phyloP scores from a whole-genome alignment of 2,113 vertebrate species.

The Meleagris gallopavo region DNA sequence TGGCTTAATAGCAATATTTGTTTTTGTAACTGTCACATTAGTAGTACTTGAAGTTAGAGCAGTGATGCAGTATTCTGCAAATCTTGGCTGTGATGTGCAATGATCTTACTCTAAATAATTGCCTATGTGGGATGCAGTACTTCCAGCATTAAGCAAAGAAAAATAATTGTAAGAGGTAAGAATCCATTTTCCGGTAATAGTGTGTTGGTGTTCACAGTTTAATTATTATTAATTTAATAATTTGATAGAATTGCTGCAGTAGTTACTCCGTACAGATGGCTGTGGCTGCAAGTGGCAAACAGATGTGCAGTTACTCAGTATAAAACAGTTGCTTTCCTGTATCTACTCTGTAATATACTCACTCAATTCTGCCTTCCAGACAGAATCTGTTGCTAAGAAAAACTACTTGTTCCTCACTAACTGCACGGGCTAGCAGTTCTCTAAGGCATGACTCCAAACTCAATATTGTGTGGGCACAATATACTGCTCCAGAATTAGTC shows the following conservation, averaged over 20 bases:
- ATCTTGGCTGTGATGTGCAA: not conserved
- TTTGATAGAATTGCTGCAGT: not conserved
- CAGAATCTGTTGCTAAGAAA: not conserved
- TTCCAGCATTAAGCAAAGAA: not conserved
- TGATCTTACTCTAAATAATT: not conserved
- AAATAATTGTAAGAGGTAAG: not conserved
- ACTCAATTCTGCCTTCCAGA: not conserved
- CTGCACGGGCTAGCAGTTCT: not conserved
- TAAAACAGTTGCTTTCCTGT: not conserved
- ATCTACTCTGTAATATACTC: not conserved
- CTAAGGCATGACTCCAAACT: not conserved
- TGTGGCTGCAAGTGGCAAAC: not conserved
- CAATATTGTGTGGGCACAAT: fast-evolving
- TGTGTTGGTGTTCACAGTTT: not conserved
- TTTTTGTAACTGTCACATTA: not conserved
- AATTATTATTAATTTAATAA: not conserved
- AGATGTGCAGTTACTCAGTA: not conserved
- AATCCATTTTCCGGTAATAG: not conserved
- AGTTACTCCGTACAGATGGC: not conserved
- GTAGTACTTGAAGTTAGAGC: not conserved
- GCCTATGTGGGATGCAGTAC: not conserved
- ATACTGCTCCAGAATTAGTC: not conserved
- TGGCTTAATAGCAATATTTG: not conserved
- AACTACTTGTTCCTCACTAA: fast-evolving
- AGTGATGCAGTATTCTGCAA: fast-evolving